Base-by-base conservation (phyloP, 2,113 vertebrate genomes). In the Hypomesus transpacificus region DNA sequence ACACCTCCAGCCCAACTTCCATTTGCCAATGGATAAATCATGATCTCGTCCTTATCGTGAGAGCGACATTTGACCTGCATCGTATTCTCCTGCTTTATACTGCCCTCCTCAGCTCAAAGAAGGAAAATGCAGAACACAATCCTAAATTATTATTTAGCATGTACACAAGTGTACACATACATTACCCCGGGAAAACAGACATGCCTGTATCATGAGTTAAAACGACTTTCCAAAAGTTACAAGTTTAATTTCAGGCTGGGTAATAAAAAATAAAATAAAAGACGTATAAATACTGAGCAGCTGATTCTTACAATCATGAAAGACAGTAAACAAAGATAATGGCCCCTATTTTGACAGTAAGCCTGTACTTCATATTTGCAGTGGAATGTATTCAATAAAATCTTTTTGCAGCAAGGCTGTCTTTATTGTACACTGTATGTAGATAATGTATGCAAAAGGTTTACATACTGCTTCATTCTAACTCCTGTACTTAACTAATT, bases 231-330 rank as follows among this genome's bases (percentile, higher is more conserved):
- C 8, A 78, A 84, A 84, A 71, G 72, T 76, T 72, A 65, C 18
- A 68, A 81, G 54, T 83, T 88, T 85, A 83, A 87, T 88, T 87
- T 86, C 77, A 82, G 46, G 78, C 71, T 79, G 74, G 86, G 74
- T 74, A 80, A 46, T 46, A 13, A 46, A 75, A 71, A 82, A 14
- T 3, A 8, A 34, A 75, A 70, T 2, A 26, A 26, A 46, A 77
- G 64, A 84, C 68, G 24, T 26, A 89, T 86, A 87, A 87, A 87
- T 87, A 87, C 78, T n/a, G 70, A 81, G 84, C 77, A 83, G 78
- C 84, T 82, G 50, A 80, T 68, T 31, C 52, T 46, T 76, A 59
- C 69, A 66, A 65, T 24, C 61, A 75, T 56, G 39, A 46, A 46
- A 21, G 13, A 72, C n/a, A 39, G 61, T 6, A 24, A 63, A 63